Conservation (phyloP, 2,113 vertebrate genomes). For the Sylvia atricapilla region DNA sequence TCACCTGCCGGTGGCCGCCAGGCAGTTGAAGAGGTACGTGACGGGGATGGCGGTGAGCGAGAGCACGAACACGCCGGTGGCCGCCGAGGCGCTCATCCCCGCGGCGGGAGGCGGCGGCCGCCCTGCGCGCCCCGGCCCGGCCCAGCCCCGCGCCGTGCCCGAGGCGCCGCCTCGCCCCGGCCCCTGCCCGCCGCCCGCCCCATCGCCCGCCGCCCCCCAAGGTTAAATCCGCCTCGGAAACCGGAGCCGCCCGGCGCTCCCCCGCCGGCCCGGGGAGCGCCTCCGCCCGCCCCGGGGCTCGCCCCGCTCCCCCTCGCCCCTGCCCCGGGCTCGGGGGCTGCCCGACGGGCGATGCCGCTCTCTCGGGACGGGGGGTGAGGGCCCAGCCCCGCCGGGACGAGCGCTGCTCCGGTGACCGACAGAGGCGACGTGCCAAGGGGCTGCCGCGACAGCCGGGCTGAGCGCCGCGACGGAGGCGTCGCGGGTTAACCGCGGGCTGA, state of each 20-base stretch:
- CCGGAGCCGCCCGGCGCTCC: background rate
- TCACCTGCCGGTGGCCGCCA: background rate
- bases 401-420: background rate
- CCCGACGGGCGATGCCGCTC: background rate
- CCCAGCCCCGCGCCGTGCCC: background rate
- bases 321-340: fast-evolving
- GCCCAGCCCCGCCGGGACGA: background rate
- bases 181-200: background rate
- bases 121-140: background rate
- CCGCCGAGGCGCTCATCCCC: background rate
- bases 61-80: background rate
- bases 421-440: background rate
- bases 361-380: background rate
- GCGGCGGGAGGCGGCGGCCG: background rate
- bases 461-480: background rate
- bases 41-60: background rate
- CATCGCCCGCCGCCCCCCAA: background rate
- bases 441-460: background rate
- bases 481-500: fast-evolving
- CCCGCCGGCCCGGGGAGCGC: background rate
- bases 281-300: background rate
- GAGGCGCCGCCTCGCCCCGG: background rate
- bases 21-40: background rate
- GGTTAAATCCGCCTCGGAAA: background rate
- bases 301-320: background rate